Evolutionary conservation across 2,888 invertebrate species (phyloP).

Genomic region (Heptascelio sp.): DNA sequence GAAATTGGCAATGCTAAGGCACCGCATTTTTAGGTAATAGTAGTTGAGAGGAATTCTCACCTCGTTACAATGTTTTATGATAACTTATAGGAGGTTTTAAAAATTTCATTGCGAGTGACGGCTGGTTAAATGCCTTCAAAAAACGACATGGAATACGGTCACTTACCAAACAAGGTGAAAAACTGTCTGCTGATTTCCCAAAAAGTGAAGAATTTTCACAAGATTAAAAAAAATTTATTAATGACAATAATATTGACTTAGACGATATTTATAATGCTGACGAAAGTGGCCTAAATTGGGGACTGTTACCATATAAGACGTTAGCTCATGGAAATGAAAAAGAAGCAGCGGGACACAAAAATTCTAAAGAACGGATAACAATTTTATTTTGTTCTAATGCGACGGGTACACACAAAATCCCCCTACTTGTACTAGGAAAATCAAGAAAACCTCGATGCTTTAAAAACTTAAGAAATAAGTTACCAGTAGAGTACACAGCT

Average conservation of each 20-base stretch:
- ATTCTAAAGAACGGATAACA: conserved; percentile 17
- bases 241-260: conserved; percentile 20
- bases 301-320: background rate
- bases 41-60: no score
- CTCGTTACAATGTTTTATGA: no score
- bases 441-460: conserved; percentile 13
- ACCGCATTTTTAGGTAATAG: no score
- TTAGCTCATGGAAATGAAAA: conserved; percentile 1
- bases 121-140: conserved; percentile 7
- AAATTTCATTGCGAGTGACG: conserved; percentile 5
- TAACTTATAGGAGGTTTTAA: no score
- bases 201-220: background rate
- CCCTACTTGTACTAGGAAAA: conserved; percentile 3
- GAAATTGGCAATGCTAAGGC: no score
- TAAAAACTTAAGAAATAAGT: background rate
- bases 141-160: conserved; percentile 8
- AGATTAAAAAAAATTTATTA: background rate
- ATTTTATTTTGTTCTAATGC: conserved; percentile 33
- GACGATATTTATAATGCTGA: conserved; percentile 25
- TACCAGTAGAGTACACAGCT: conserved; percentile 10
- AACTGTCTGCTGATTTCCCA: background rate
- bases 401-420: conserved; percentile 21
- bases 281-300: conserved; percentile 26
- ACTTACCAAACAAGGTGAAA: conserved; percentile 6
- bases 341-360: background rate